Evolutionary conservation across 2,797 vertebrate species (phyloP).

Genomic region (Paguma larvata): DNA sequence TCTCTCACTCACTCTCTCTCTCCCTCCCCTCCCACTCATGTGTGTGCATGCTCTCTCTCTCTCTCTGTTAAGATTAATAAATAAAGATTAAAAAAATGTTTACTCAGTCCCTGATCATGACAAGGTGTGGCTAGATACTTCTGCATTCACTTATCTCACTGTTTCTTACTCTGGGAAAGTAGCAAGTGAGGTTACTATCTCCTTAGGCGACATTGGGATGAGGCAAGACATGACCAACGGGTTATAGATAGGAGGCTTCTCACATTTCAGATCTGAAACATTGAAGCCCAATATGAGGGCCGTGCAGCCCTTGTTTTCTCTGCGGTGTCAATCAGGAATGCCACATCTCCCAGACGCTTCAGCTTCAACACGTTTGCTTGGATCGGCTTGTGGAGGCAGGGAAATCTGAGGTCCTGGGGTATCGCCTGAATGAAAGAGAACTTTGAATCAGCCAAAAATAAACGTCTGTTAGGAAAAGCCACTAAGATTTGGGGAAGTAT

Average conservation of each 20-base stretch:
- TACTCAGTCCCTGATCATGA: background rate
- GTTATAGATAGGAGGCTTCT: too few relatives aligned
- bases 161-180: background rate
- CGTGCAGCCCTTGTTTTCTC: rapidly evolving
- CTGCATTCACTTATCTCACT: background rate
- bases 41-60: too few relatives aligned
- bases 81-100: too few relatives aligned
- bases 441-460: background rate
- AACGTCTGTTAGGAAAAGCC: background rate
- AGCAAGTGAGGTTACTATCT: background rate
- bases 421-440: background rate
- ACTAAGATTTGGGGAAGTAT: background rate
- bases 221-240: background rate
- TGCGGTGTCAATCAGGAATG: rapidly evolving
- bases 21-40: too few relatives aligned
- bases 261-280: background rate
- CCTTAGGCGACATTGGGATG: too few relatives aligned
- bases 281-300: background rate
- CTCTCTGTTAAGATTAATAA: too few relatives aligned
- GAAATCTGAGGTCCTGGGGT: background rate
- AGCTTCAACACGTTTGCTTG: rapidly evolving
- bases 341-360: rapidly evolving
- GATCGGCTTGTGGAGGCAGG: background rate
- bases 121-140: rapidly evolving
- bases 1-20: too few relatives aligned